phyloP scores from a whole-genome alignment of 1,140 invertebrate genomes.

The Drosophila sp. region DNA sequence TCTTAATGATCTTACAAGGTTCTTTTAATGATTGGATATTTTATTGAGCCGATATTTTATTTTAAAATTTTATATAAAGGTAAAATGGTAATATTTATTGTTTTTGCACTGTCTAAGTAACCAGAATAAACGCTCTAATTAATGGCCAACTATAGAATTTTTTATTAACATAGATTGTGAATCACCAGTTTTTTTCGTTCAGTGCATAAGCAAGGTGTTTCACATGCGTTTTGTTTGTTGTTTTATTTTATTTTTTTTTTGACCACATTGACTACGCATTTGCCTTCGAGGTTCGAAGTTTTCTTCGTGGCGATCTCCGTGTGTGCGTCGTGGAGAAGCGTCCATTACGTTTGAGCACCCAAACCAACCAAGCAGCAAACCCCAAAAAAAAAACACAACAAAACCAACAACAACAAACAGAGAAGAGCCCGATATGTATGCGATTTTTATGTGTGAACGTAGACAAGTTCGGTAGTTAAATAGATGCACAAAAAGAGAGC shows the following conservation, averaged over 20 bases:
- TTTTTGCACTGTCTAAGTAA: no score
- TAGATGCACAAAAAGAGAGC: conserved; percentile 68
- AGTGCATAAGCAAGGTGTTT: conserved; percentile 37
- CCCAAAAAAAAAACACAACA: conserved; percentile 33
- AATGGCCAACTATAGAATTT: no score
- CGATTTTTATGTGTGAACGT: conserved; percentile 81
- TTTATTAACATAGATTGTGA: neutral
- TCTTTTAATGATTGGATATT: no score
- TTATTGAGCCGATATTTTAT: no score
- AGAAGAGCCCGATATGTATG: conserved; percentile 60
- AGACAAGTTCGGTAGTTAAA: conserved; percentile 80
- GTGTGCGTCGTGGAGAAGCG: conserved; percentile 49
- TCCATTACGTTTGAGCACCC: conserved; percentile 78
- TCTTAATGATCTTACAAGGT: no score
- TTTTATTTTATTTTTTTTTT: neutral
- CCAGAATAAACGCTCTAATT: no score
- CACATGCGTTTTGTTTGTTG: conserved; percentile 23
- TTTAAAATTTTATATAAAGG: no score
- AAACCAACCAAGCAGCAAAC: conserved; percentile 75
- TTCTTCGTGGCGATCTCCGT: conserved; percentile 1
- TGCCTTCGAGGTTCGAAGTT: conserved; percentile 10
- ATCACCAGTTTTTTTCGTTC: neutral
- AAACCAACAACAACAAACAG: conserved; percentile 27
- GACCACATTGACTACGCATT: conserved; percentile 44
- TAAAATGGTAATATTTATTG: no score